Evolutionary conservation across 1,140 invertebrate species (phyloP).

Genomic region (Drosophila pseudoobscura): DNA sequence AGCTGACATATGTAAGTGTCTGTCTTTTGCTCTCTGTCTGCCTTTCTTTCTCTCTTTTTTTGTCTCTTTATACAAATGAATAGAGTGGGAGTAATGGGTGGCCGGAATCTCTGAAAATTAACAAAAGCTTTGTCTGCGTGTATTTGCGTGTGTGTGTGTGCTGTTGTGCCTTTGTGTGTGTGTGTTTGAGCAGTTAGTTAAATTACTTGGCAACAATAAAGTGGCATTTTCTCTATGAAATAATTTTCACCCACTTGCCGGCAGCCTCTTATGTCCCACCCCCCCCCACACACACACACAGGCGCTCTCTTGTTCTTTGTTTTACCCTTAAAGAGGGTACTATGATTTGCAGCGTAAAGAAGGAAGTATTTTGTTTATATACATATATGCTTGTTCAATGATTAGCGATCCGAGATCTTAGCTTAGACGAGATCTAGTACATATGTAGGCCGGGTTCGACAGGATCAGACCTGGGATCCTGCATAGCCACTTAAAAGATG

Average conservation of each 20-base stretch:
- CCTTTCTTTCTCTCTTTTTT: constrained; percentile 3
- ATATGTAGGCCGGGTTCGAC: too few species aligned
- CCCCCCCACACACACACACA: too few species aligned
- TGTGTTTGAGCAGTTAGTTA: constrained; percentile 63
- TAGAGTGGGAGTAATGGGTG: constrained; percentile 14
- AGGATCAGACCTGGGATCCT: too few species aligned
- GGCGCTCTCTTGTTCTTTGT: constrained; percentile 3
- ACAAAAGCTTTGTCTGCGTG: constrained; percentile 37
- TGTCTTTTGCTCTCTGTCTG: constrained; percentile 25
- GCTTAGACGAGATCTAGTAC: too few species aligned
- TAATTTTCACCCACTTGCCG: constrained; percentile 42
- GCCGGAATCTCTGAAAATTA: constrained; percentile 24
- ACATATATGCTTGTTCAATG: too few species aligned
- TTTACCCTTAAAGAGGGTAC: neutral
- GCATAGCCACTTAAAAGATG: too few species aligned
- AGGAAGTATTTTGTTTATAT: too few species aligned
- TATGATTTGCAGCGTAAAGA: too few species aligned
- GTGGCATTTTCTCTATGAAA: constrained; percentile 70
- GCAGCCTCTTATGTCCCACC: too few species aligned
- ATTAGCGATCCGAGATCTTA: too few species aligned
- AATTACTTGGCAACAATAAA: constrained; percentile 82
- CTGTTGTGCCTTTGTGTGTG: constrained; percentile 14
- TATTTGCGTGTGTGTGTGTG: constrained; percentile 4
- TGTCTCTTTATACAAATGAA: constrained; percentile 46
- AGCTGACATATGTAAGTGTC: constrained; percentile 78